Evolutionary conservation across 2,113 vertebrate species (phyloP).

Genomic region (Ceyx melanurus): DNA sequence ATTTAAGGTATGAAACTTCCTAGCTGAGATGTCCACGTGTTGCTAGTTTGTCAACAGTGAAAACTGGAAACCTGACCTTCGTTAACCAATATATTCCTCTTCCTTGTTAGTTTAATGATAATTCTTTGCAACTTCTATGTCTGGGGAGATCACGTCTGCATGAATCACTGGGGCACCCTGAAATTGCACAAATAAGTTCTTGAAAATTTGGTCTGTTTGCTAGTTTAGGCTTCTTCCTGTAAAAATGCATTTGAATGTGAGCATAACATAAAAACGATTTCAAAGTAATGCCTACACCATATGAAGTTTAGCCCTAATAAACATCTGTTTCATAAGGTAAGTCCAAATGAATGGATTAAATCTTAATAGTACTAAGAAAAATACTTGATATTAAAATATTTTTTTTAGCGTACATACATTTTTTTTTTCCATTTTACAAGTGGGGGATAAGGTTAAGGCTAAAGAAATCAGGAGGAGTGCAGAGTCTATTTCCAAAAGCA

Average conservation of each 20-base stretch:
- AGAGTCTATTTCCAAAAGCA: background rate
- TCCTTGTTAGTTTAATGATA: background rate
- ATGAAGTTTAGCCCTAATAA: background rate
- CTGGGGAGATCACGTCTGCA: background rate
- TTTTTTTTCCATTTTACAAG: background rate
- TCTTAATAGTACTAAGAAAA: background rate
- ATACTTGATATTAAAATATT: background rate
- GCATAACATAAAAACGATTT: background rate
- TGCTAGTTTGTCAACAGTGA: background rate
- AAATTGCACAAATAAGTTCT: background rate
- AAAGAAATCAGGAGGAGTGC: background rate
- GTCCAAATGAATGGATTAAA: background rate
- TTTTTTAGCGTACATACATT: background rate
- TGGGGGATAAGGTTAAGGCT: background rate
- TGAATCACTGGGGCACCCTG: background rate
- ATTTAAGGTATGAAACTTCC: background rate
- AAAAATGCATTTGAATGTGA: background rate
- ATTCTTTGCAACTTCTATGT: background rate
- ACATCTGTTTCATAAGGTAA: background rate
- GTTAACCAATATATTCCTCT: background rate
- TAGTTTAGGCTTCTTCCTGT: rapidly evolving
- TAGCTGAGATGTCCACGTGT: background rate
- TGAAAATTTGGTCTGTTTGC: background rate
- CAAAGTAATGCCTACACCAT: background rate
- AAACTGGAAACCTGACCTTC: background rate